Conservation (phyloP, 1,140 invertebrate genomes). For the Homarus americanus region DNA sequence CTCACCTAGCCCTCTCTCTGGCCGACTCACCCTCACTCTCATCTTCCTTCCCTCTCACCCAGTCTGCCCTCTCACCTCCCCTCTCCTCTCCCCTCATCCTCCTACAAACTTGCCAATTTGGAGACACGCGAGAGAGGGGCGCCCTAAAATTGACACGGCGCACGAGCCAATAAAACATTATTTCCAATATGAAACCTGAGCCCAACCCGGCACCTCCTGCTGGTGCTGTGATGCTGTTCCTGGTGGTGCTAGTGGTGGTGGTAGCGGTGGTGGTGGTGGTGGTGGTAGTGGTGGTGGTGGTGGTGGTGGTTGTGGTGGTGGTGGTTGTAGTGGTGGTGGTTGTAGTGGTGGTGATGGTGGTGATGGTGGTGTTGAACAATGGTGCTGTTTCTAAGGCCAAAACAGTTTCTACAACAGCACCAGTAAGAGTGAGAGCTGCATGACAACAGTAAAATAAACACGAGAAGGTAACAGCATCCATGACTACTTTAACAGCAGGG, state of each 20-base stretch:
- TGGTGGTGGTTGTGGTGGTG: no score
- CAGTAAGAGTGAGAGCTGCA: no score
- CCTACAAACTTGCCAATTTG: constrained; percentile 62
- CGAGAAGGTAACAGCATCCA: no score
- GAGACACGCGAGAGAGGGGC: constrained; percentile 31
- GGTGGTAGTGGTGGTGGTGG: constrained; percentile 5
- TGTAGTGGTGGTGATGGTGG: neutral
- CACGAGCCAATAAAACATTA: constrained; percentile 61
- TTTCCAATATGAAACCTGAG: constrained; percentile 59
- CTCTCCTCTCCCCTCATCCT: constrained; percentile 7
- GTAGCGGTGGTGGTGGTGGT: neutral
- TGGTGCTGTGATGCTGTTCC: no score
- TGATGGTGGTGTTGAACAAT: constrained; percentile 2
- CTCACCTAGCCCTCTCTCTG: neutral
- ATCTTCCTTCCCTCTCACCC: neutral
- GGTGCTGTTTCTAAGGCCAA: no score
- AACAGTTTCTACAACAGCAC: no score
- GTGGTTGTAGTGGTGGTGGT: neutral
- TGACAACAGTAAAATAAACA: no score
- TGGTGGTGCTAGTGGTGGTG: neutral
- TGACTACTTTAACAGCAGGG: no score
- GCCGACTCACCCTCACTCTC: constrained; percentile 14
- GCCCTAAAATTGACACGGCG: constrained; percentile 48
- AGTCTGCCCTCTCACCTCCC: neutral
- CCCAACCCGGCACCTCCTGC: neutral